Conservation (phyloP, 92 coral and sea anemone genomes). For the Hydrozoanthus gracilis region DNA sequence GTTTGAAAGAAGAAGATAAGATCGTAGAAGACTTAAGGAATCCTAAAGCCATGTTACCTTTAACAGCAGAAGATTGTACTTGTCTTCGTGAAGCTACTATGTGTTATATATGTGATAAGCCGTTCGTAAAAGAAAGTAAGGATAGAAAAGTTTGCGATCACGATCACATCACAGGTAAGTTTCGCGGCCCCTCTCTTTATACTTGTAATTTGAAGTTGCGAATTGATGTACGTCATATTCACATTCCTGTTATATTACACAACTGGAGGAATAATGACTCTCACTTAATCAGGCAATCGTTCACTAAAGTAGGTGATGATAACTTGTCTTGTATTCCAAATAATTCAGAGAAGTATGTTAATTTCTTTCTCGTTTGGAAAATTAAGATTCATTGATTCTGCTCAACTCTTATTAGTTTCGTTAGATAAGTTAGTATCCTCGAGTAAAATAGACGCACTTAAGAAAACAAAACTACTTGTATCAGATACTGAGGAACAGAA, state of each 20-base stretch:
- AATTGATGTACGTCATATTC: neutral
- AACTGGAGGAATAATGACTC: constrained; percentile 15
- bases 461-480: neutral
- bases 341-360: neutral
- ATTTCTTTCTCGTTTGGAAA: neutral
- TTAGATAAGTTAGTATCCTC: neutral
- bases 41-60: neutral
- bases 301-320: neutral
- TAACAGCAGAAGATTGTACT: neutral
- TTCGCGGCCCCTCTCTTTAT: constrained; percentile 32
- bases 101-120: neutral
- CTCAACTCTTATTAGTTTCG: neutral
- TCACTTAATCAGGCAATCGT: constrained; percentile 17
- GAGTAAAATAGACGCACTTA: neutral
- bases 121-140: no score
- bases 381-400: neutral
- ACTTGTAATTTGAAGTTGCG: neutral
- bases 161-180: constrained; percentile 43
- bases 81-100: neutral
- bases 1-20: neutral
- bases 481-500: neutral
- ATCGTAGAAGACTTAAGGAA: neutral
- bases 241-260: neutral
- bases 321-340: neutral
- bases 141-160: neutral